Evolutionary conservation across 2,888 invertebrate species (phyloP).

Genomic region (Anoncus sp.): DNA sequence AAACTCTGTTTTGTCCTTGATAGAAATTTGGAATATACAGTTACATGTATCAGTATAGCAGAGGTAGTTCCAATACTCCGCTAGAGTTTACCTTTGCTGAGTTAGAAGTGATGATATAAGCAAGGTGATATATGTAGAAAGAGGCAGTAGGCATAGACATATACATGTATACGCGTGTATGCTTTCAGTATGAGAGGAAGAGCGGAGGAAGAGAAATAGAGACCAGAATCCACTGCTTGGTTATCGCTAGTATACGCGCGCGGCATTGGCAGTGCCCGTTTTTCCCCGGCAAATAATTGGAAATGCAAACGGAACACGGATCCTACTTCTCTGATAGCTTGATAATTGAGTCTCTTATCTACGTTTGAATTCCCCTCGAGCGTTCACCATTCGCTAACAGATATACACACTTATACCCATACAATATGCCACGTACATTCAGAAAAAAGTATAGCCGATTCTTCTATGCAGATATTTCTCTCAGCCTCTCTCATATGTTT

Average conservation of each 20-base stretch:
- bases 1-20: no score
- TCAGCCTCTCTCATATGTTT: no score
- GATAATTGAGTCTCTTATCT: slow-evolving; percentile 83
- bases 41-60: no score
- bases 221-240: slow-evolving; percentile 49
- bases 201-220: slow-evolving; percentile 35
- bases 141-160: slow-evolving; percentile 39
- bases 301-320: slow-evolving; percentile 82
- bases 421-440: slow-evolving; percentile 1
- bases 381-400: slow-evolving; percentile 43
- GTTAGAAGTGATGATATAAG: slow-evolving; percentile 15
- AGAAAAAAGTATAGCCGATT: no score
- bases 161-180: slow-evolving; percentile 21
- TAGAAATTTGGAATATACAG: background rate
- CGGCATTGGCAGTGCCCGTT: slow-evolving; percentile 83
- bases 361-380: slow-evolving; percentile 76
- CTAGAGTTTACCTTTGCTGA: slow-evolving; percentile 32
- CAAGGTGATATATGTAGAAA: slow-evolving; percentile 62
- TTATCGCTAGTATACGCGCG: slow-evolving; percentile 75
- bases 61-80: slow-evolving; percentile 5
- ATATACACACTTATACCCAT: slow-evolving; percentile 26
- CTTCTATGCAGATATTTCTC: no score
- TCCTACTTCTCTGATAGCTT: slow-evolving; percentile 80
- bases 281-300: slow-evolving; percentile 82
- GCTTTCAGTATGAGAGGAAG: slow-evolving; percentile 36